phyloP scores from a whole-genome alignment of 1,140 invertebrate species.

The Amyelois transitella region DNA sequence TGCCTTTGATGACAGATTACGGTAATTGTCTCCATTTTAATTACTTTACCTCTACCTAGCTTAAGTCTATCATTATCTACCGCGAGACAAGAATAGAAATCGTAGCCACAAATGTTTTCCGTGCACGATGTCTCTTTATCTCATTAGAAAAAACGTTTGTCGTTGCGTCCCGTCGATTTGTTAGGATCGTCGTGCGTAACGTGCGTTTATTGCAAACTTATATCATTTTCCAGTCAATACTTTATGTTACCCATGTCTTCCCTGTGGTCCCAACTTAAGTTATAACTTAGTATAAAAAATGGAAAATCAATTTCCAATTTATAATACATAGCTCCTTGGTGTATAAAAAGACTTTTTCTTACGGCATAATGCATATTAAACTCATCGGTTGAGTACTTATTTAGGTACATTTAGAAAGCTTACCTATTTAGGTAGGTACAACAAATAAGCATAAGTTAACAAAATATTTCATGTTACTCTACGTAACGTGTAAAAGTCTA shows the following conservation, averaged over 20 bases:
- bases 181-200: slow-evolving; percentile 19
- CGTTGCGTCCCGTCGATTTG: slow-evolving; percentile 19
- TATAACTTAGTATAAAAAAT: no score
- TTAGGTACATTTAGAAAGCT: no score
- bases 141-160: slow-evolving; percentile 39
- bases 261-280: neutral
- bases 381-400: no score
- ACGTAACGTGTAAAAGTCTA: no score
- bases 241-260: neutral
- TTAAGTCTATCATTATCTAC: neutral
- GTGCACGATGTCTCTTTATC: slow-evolving; percentile 19
- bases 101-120: slow-evolving; percentile 15
- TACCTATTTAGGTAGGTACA: no score
- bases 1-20: slow-evolving; percentile 8
- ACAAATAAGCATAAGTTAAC: no score
- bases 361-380: no score
- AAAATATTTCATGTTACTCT: no score
- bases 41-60: neutral
- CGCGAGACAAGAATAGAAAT: slow-evolving; percentile 20
- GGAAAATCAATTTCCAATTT: no score
- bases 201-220: slow-evolving; percentile 2
- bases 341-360: no score
- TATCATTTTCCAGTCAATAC: slow-evolving; percentile 7
- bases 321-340: no score
- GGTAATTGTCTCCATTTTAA: neutral